Base-by-base conservation (phyloP, 2,888 invertebrate genomes). In the Lasioglossum marginatum region DNA sequence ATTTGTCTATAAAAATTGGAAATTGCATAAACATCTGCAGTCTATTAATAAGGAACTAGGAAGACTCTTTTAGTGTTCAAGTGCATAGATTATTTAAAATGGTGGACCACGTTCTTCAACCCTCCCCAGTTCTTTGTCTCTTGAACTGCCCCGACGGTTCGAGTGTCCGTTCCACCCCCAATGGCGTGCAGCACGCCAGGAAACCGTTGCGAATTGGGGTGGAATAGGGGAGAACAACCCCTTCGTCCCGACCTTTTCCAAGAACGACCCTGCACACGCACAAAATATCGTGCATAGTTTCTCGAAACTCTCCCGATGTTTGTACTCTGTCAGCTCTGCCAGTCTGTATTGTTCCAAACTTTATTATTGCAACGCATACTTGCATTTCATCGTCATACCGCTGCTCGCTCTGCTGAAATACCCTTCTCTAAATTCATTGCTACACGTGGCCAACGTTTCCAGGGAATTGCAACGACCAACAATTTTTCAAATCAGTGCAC, bases 101-200 rank as follows among this genome's bases (percentile, higher is more conserved):
- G 16, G 27, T 27, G 60, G 60, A 60, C 60, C 60, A 14, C 27
- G 60, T 60, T 60, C 5, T 27, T 27, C 27, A 60, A 60, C 5
- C 27, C n/a, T 16, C 60, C 16, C 16, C 6, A 5, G 23, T 68
- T 68, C 34, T 68, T 37, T n/a, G 23, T 68, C 68, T 68, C 23
- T 19, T 23, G 37, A 68, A 68, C 34, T n/a, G 34, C 12, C 68
- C 68, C 68, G 68, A 23, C 77, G 68, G 48, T 77, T 27, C 48
- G 31, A 48, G 37, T 68, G 68, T n/a, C 48, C 37, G 4, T 43
- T 48, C 16, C 43, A 52, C 63, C 37, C 31, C 37, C 37, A 12
- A n/a, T 83, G 48, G 83, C 83, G 82, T 82, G 83, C 82, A 34
- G 43, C 77, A 70, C 83, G 83, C 37, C 68, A 70, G 60, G 45